Evolutionary conservation across 1,140 invertebrate species (phyloP).

Genomic region (Drosophila virilis): DNA sequence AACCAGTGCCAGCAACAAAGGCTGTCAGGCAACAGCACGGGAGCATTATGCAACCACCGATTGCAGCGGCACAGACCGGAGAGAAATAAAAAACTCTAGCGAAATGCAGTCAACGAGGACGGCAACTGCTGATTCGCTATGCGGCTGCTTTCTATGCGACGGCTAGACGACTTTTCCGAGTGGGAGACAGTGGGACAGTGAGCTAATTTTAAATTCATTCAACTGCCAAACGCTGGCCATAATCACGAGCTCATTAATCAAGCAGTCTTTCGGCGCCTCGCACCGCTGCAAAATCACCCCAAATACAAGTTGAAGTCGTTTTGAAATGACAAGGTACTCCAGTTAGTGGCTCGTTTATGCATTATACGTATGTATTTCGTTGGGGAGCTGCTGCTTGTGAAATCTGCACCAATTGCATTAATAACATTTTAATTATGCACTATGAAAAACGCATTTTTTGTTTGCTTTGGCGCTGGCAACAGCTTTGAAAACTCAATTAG

Average conservation of each 20-base stretch:
- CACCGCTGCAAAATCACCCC: slow-evolving; percentile 15
- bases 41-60: slow-evolving; percentile 66
- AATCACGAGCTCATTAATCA: slow-evolving; percentile 75
- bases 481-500: slow-evolving; percentile 71
- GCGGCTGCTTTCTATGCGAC: slow-evolving; percentile 70
- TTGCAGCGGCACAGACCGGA: slow-evolving; percentile 51
- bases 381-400: slow-evolving; percentile 50
- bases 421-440: slow-evolving; percentile 65
- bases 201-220: slow-evolving; percentile 78
- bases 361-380: slow-evolving; percentile 11
- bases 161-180: slow-evolving; percentile 39
- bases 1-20: slow-evolving; percentile 42
- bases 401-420: slow-evolving; percentile 52
- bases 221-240: slow-evolving; percentile 60
- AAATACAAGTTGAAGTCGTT: slow-evolving; percentile 57
- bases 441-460: slow-evolving; percentile 55
- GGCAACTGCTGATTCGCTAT: slow-evolving; percentile 9
- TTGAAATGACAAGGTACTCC: slow-evolving; percentile 72
- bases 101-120: slow-evolving; percentile 41
- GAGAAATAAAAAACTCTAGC: slow-evolving; percentile 32
- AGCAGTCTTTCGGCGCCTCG: slow-evolving; percentile 36
- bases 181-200: slow-evolving; percentile 50
- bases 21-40: slow-evolving; percentile 69
- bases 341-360: slow-evolving; percentile 1
- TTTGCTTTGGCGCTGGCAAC: neutral